Evolutionary conservation across 92 coral and sea anemone genomes (phyloP).

Genomic region (Porites rus): DNA sequence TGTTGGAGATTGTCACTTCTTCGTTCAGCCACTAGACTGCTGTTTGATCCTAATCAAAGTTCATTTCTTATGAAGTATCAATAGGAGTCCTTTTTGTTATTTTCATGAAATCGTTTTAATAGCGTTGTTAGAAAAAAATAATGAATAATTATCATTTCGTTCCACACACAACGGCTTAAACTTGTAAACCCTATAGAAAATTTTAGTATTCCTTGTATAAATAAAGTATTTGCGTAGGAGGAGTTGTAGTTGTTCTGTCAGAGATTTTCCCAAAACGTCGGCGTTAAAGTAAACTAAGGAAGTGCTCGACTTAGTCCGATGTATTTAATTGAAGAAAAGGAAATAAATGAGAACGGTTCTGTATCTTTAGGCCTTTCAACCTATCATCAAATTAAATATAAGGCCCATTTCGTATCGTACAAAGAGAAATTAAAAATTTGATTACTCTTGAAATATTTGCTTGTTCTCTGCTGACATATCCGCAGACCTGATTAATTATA

Average conservation of each 20-base stretch:
- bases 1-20: too few relatives aligned
- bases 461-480: neutral
- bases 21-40: too few relatives aligned
- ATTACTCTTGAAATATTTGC: neutral
- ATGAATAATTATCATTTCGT: neutral
- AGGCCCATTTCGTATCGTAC: neutral
- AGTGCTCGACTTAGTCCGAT: neutral
- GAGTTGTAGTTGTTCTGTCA: neutral
- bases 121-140: too few relatives aligned
- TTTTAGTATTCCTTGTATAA: neutral
- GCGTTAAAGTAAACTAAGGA: neutral
- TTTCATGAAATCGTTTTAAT: too few relatives aligned
- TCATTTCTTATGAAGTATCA: too few relatives aligned
- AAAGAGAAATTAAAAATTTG: neutral
- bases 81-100: too few relatives aligned
- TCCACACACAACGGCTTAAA: neutral
- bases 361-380: neutral
- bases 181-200: neutral
- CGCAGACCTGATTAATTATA: slow-evolving; percentile 4
- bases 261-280: neutral
- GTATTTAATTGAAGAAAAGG: too few relatives aligned
- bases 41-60: too few relatives aligned
- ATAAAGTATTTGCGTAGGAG: neutral
- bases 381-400: neutral
- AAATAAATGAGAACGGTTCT: too few relatives aligned